Evolutionary conservation across 2,113 vertebrate genomes (phyloP), one percentile per base, ranked within the genome.

Genomic region (Pomatorhinus ruficollis): DNA sequence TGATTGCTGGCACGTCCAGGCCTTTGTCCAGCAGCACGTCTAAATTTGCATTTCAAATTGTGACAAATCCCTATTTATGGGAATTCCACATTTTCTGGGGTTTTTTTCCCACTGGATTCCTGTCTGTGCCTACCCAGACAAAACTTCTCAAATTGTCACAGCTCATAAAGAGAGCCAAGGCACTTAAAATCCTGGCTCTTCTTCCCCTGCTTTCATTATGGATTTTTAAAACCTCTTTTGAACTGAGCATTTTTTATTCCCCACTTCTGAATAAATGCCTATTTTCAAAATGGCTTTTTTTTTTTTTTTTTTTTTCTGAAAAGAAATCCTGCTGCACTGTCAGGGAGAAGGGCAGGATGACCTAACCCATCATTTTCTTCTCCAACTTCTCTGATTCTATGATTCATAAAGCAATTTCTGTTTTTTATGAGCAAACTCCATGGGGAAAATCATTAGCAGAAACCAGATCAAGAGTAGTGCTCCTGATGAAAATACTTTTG

Each of bases 311-410:
- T 45, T 65, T 90, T 45, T 50, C n/a, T 75, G 66, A 82, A 76
- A 87, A 95, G 54, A 31, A 89, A 86, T 66, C 60, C 82, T 81
- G 45, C 68, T 75, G 59, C 76, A 81, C 40, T 79, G 84, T 82
- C 85, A 94, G 75, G 53, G 65, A 92, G 93, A 94, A 95, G 93
- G 96, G 78, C 95, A 91, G 54, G 71, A 95, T 96, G 90, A 97
- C 91, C 87, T 96, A 94, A 97, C 78, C 92, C 76, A 90, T 96
- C 92, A 76, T 97, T 97, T 97, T 96, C 94, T 89, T 86, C 94
- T 93, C 88, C 92, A 80, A 33, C 77, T 91, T 91, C 79, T 86
- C 42, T 68, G 66, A 89, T 82, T 91, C 96, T 97, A 68, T 97
- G 82, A 91, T 87, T 49, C 96, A 97, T 92, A 95, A 97, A 94